These are phyloP conservation scores for Natator depressus DNA, from an alignment of 2,113 vertebrate genomes.

Conservation along the genomic window DNA sequence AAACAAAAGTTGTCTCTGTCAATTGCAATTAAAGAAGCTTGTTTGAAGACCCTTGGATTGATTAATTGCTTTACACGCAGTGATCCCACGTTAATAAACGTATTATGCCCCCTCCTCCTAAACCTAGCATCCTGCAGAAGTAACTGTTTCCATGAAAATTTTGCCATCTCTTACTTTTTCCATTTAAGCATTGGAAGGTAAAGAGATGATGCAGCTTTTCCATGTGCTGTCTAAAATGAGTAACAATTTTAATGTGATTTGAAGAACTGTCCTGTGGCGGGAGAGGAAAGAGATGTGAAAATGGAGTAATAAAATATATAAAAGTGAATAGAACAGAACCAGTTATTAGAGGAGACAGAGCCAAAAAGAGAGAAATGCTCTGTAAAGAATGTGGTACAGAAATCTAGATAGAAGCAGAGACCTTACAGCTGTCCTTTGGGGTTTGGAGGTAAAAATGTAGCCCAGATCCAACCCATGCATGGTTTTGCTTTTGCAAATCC, in stretches of 20 bases:
- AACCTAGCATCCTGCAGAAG: neutral
- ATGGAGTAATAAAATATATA: neutral
- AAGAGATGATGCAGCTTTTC: neutral
- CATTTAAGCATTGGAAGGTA: neutral
- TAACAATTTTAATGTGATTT: neutral
- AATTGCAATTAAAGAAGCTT: slow-evolving; percentile 80
- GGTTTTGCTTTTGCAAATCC: neutral
- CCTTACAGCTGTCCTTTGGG: neutral
- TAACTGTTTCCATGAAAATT: neutral
- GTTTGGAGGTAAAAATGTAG: neutral
- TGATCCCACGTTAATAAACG: slow-evolving; percentile 63
- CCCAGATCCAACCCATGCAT: neutral
- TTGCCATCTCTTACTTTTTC: neutral
- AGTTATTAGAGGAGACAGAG: neutral
- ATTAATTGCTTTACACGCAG: slow-evolving; percentile 38
- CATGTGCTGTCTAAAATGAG: neutral
- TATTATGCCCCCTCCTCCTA: neutral
- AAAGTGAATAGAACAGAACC: neutral
- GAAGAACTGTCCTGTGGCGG: neutral
- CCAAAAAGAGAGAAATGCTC: neutral
- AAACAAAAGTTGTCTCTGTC: slow-evolving; percentile 39
- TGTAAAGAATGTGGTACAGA: neutral
- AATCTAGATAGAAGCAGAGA: neutral
- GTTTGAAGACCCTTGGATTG: slow-evolving; percentile 8
- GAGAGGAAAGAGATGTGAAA: neutral